Evolutionary conservation across 2,888 invertebrate species (phyloP).

Genomic region (Horisme vitalbata): DNA sequence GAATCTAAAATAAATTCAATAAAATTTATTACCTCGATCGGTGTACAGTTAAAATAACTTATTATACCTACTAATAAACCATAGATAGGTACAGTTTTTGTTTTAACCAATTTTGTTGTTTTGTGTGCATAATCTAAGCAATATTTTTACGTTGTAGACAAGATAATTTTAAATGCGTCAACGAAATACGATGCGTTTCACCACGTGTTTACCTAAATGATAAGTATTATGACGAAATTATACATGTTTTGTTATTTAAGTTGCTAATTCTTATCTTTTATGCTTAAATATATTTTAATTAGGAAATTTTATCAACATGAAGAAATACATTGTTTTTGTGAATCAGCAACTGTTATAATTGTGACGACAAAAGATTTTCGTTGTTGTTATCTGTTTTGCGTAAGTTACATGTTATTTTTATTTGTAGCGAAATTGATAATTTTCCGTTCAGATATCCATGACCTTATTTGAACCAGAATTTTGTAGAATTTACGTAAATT

Average conservation of each 20-base stretch:
- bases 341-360: background rate
- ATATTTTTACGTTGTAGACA: too few species aligned
- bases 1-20: too few species aligned
- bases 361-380: background rate
- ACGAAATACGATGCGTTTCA: too few species aligned
- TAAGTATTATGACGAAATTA: too few species aligned
- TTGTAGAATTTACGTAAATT: background rate
- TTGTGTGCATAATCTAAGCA: too few species aligned
- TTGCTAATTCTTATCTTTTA: conserved; percentile 7
- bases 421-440: background rate
- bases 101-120: too few species aligned
- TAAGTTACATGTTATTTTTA: background rate
- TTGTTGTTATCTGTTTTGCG: background rate
- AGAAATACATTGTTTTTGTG: background rate
- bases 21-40: too few species aligned
- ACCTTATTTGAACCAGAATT: conserved; percentile 6
- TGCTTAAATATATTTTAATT: background rate
- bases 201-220: too few species aligned
- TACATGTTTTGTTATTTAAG: background rate
- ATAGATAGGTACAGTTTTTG: too few species aligned
- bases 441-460: conserved; percentile 4
- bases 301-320: background rate
- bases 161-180: too few species aligned
- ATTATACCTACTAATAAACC: too few species aligned
- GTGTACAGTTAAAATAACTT: too few species aligned